Conservation (phyloP, 2,113 vertebrate genomes). For the Oreotrochilus melanogaster region DNA sequence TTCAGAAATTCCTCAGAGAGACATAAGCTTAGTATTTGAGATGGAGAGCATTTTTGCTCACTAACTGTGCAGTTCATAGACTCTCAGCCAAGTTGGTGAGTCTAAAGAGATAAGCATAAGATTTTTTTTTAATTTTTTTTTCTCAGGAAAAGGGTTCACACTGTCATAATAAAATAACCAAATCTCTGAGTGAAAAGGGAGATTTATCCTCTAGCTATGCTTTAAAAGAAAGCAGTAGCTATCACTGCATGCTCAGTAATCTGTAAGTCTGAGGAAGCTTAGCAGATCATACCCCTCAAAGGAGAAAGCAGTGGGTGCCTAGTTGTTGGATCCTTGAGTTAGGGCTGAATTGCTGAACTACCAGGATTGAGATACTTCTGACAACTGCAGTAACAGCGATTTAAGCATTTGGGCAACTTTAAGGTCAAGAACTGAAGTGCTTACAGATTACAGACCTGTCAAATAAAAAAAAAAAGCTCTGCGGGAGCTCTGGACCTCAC, state of each 20-base stretch:
- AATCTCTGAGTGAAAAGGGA: slow-evolving; percentile 24
- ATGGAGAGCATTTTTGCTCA: neutral
- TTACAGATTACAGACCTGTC: slow-evolving; percentile 62
- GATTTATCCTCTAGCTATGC: neutral
- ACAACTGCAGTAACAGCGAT: slow-evolving; percentile 20
- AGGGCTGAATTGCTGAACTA: slow-evolving; percentile 46
- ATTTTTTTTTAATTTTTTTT: neutral
- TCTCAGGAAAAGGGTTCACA: neutral
- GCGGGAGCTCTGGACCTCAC: slow-evolving; percentile 17
- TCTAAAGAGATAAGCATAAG: neutral
- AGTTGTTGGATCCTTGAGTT: slow-evolving; percentile 14
- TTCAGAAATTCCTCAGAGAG: neutral
- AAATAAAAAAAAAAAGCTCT: slow-evolving; percentile 45
- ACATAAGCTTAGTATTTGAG: neutral
- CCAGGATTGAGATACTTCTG: slow-evolving; percentile 49
- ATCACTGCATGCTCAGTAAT: slow-evolving; percentile 28
- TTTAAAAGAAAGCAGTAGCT: neutral
- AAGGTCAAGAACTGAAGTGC: slow-evolving; percentile 58
- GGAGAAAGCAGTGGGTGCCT: slow-evolving; percentile 26
- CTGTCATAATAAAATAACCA: slow-evolving; percentile 14
- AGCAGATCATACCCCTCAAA: slow-evolving; percentile 40
- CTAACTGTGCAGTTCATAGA: neutral
- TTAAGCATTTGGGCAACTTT: slow-evolving; percentile 61
- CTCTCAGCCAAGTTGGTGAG: neutral
- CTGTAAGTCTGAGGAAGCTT: slow-evolving; percentile 24